Conservation (phyloP, 2,113 vertebrate genomes). For the Lampris incognitus region DNA sequence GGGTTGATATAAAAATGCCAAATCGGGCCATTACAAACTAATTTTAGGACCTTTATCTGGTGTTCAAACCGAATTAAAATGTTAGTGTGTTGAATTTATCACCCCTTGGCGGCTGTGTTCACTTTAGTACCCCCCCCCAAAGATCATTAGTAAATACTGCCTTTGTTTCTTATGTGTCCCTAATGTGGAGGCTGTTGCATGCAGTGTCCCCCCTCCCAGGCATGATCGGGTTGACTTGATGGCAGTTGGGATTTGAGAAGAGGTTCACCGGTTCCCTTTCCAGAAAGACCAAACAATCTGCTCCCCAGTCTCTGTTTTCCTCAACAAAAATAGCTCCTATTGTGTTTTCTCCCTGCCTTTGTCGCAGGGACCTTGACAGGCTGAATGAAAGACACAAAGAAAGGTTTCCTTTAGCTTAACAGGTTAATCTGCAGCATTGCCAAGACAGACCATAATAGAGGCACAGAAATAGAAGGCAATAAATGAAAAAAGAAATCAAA, state of each 20-base stretch:
- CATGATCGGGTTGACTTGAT: constrained; percentile 31
- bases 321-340: constrained; percentile 40
- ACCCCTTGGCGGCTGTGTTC: no score
- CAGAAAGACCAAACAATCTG: constrained; percentile 12
- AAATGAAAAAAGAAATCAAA: background rate
- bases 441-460: constrained; percentile 5
- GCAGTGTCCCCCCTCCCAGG: background rate
- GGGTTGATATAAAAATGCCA: no score
- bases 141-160: no score
- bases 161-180: background rate
- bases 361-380: constrained; percentile 19
- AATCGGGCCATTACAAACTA: no score
- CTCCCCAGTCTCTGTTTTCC: background rate
- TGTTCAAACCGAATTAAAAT: no score
- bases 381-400: constrained; percentile 26
- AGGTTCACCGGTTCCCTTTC: constrained; percentile 7
- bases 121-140: no score
- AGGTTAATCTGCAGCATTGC: constrained; percentile 26
- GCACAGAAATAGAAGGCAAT: constrained; percentile 11
- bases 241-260: constrained; percentile 31
- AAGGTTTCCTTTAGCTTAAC: constrained; percentile 32
- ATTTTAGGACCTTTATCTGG: no score
- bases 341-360: constrained; percentile 27
- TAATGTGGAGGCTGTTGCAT: constrained; percentile 2
- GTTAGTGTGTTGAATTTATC: no score